Conservation (phyloP, 92 coral and sea anemone species). For the Epizoanthus ramosus region DNA sequence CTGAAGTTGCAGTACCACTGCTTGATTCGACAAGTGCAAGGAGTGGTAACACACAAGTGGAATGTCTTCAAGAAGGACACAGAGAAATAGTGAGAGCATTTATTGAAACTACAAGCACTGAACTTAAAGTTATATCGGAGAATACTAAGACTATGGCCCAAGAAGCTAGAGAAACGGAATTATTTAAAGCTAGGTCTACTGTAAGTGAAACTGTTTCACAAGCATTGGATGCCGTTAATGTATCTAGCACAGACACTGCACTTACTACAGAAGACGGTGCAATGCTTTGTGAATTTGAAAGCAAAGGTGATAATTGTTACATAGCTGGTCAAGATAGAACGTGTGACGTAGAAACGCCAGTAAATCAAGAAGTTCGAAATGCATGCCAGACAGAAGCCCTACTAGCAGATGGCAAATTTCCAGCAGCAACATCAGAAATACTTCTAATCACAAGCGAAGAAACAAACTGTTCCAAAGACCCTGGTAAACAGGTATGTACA, state of each 20-base stretch:
- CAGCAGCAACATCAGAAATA: background rate
- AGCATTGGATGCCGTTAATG: background rate
- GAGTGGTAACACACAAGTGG: background rate
- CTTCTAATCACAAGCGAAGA: background rate
- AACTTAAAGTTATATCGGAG: background rate
- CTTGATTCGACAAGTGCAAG: background rate
- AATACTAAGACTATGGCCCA: background rate
- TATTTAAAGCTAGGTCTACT: background rate
- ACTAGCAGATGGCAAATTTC: background rate
- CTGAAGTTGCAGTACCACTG: background rate
- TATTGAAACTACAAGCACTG: background rate
- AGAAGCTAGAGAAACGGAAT: background rate
- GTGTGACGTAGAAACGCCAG: background rate
- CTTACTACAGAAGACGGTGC: background rate
- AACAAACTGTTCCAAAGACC: background rate
- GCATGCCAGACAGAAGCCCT: background rate
- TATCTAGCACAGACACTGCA: background rate
- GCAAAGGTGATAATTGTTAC: background rate
- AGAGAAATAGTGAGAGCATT: background rate
- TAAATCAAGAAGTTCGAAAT: background rate
- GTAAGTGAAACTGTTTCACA: no score
- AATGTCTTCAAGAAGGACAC: background rate
- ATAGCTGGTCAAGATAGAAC: background rate
- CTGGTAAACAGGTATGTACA: background rate
- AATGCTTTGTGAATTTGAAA: background rate